Base-by-base conservation (phyloP, 2,113 vertebrate species). In the Leptobrachium ailaonicum region DNA sequence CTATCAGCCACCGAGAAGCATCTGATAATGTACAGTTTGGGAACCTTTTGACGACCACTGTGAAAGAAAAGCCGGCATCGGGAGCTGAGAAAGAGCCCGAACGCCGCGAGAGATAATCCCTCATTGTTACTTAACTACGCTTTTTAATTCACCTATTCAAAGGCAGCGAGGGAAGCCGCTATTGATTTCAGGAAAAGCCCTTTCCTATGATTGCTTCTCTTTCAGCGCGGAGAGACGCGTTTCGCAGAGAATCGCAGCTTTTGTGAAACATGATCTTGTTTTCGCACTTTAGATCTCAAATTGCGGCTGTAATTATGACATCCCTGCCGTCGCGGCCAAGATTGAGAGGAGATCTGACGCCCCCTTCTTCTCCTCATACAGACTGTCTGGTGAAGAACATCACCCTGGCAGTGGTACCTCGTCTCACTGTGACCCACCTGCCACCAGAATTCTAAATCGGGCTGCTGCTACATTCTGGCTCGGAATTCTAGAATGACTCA, bases 21-120 rank as follows among this genome's bases (percentile, higher is more conserved):
- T 32, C 6, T 45, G 14, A 32, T 43, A 14, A 64, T 6, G 20
- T 12, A 41, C 53, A 50, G 42, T 50, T 50, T 69, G 66, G 50
- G 43, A 69, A 77, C 41, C 66, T 77, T 69, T 32, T 77, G 12
- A 8, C 43, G 54, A 77, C 42, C 50, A 69, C 41, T 69, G 3
- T 14, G 50, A 71, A 71, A 8, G 12, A 68, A 62, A 42, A 78
- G 20, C 44, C 71, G 60, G 53, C 50, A 41, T 50, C 20, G 20
- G 53, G 32, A 60, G 73, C 62, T 50, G 6, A 47, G 3, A 32
- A 20, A n/a, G n/a, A 13, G 62, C 44, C 5, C 2, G 53, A 41
- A 44, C 32, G 14, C 5, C 13, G 12, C 2, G 12, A 45, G 56
- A 63, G 41, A 70, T 78, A 47, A 71, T 50, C 32, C 32, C 47